Evolutionary conservation across 35 echinoderm and acorn worm species (phyloP), one percentile per base, ranked within the genome.

Genomic region (Strongylocentrotus purpuratus): DNA sequence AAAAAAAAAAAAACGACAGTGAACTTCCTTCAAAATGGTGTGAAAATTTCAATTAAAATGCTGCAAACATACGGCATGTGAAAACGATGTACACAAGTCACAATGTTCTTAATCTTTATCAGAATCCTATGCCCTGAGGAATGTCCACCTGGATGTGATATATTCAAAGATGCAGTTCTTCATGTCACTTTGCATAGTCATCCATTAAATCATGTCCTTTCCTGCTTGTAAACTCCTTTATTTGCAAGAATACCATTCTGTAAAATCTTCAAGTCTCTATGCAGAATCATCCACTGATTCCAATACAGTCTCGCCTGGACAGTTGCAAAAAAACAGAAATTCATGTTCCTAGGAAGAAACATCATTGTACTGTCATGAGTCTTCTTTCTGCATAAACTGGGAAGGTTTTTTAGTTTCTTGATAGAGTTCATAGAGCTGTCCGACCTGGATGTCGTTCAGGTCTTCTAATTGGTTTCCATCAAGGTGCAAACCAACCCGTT

Each of bases 361-460:
- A 55, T 55, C 22, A 28, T 78, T 78, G 22, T n/a, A 7, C 18
- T 94, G 17, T 71, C 22, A 94, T 48, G 78, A 32, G 9, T 95
- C 95, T 31, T 86, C 45, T 41, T 61, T 88, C 31, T 88, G 95
- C 47, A 92, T 45, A 94, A 96, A 96, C 32, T 94, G 95, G 35
- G 88, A 94, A 46, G 98, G 96, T 86, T 97, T 99, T 50, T 92
- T 89, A 1, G 98, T 96, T 88, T 99, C 98, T 87, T 99, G 86
- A 46, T 94, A 91, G 33, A 99, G 96, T 94, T 99, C 98, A 61
- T 95, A 92, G 20, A 99, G 55, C 61, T 99, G 98, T 91, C 98
- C 98, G 87, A 99, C 32, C 95, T 99, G 98, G 15, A 97, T 96
- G 22, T 96, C 94, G 86, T 96, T 97, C 47, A 99, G 94, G 47